Evolutionary conservation across 1,140 invertebrate genomes (phyloP), one percentile per base, ranked within the genome.

Genomic region (Bombus sibiricus): DNA sequence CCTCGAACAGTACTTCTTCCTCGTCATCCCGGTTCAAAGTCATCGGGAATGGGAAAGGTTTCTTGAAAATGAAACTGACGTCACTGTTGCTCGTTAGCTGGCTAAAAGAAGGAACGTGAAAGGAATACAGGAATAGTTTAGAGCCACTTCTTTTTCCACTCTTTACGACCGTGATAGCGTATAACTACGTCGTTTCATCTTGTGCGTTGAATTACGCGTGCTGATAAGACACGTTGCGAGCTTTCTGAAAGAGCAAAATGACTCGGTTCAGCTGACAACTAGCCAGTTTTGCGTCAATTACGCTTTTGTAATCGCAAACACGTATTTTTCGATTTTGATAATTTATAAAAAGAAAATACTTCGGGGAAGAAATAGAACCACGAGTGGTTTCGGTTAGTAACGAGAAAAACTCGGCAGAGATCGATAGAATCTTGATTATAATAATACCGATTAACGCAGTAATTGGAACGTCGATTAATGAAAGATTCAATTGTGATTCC

Each of bases 221-320:
- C 9, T 47, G 81, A 83, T 75, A 83, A 83, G 81, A 66, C 81
- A 83, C 81, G 81, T 75, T 18, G 57, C 57, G 22, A 18, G 8
- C 41, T 34, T n/a, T 64, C 57, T 53, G 34, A 39, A 83, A 76
- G n/a, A 53, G 41, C 34, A 66, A 41, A 18, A 32, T 34, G 43
- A 39, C 32, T 66, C 41, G 25, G 32, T n/a, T 39, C 32, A 28
- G 12, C 8, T 12, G 32, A 64, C 59, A 37, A 64, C 53, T 53
- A 43, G 32, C 32, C 25, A n/a, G 18, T 57, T 5, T 41, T 59
- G 34, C 81, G 74, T 71, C 64, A 71, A 78, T 71, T 71, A 37
- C 59, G 22, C 37, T 41, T 32, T 47, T n/a, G 32, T 71, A 43
- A 84, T 84, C 73, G 28, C 43, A 12, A 32, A 39, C 34, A 39